phyloP scores from a whole-genome alignment of 2,113 vertebrate genomes.

The Chionodraco myersi region DNA sequence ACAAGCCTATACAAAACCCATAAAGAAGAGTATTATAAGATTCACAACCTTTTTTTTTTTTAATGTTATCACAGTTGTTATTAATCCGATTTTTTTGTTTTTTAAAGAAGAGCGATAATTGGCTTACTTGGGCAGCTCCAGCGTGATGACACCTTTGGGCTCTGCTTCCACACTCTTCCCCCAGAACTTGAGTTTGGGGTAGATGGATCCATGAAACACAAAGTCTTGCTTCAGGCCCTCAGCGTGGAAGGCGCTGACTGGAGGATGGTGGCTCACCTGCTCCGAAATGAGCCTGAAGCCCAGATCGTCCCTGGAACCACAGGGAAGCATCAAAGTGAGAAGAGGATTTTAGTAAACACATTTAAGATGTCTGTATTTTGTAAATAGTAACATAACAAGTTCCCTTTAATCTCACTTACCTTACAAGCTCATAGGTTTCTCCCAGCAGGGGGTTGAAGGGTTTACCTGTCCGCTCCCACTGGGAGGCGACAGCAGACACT shows the following conservation, averaged over 20 bases:
- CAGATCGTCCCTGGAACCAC: conserved; percentile 89
- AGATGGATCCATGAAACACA: conserved; percentile 97
- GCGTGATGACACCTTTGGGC: conserved; percentile 95
- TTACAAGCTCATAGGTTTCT: conserved; percentile 95
- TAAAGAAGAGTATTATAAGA: not conserved
- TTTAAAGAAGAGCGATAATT: conserved; percentile 21
- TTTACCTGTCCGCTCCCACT: conserved; percentile 98
- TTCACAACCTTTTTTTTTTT: conserved; percentile 48
- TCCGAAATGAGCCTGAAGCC: conserved; percentile 97
- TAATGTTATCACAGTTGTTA: conserved; percentile 13
- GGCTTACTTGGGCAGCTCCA: conserved; percentile 95
- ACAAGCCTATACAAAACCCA: too few relatives aligned
- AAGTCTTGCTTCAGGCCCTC: conserved; percentile 95
- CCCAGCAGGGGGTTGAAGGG: conserved; percentile 97
- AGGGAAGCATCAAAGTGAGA: not conserved
- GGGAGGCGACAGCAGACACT: conserved; percentile 96
- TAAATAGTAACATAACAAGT: not conserved
- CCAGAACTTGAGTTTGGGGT: conserved; percentile 99
- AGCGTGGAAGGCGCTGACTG: conserved; percentile 96
- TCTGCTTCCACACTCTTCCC: conserved; percentile 99
- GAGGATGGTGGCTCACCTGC: conserved; percentile 98
- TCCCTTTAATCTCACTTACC: conserved; percentile 79
- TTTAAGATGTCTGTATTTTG: not conserved
- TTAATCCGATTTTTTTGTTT: conserved; percentile 56
- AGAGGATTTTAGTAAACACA: too few relatives aligned